phyloP scores from a whole-genome alignment of 2,113 vertebrate genomes.

The Trichomycterus rosablanca region DNA sequence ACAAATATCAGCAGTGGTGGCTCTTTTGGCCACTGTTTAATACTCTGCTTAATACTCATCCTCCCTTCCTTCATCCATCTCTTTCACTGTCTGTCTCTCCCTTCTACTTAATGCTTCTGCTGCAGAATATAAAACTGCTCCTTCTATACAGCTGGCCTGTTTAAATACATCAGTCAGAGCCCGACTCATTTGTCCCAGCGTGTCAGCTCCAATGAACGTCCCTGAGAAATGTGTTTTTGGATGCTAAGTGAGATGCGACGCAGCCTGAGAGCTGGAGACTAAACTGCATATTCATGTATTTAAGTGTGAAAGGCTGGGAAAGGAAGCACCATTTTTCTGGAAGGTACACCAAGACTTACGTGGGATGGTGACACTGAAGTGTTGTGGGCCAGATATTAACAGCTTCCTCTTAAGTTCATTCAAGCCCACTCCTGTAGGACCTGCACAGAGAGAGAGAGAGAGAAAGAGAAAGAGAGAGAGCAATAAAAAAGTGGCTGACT shows the following conservation, averaged over 20 bases:
- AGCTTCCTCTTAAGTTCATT: slow-evolving; percentile 92
- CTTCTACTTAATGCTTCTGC: slow-evolving; percentile 6
- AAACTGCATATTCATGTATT: too few species aligned
- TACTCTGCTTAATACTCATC: slow-evolving; percentile 6
- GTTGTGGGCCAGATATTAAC: slow-evolving; percentile 86
- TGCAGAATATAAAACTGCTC: slow-evolving; percentile 46
- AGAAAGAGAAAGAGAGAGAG: neutral
- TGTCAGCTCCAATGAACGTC: slow-evolving; percentile 43
- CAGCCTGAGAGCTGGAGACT: too few species aligned
- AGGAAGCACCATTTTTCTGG: too few species aligned
- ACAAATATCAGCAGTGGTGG: slow-evolving; percentile 52
- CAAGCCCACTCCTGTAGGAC: slow-evolving; percentile 86
- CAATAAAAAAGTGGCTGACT: neutral
- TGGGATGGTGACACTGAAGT: slow-evolving; percentile 91
- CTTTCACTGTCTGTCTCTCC: neutral
- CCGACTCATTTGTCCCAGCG: slow-evolving; percentile 55
- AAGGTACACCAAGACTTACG: too few species aligned
- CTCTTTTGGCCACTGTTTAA: slow-evolving; percentile 49
- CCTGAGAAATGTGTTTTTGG: slow-evolving; percentile 31
- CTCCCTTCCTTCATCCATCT: slow-evolving; percentile 9
- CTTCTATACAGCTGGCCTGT: slow-evolving; percentile 35
- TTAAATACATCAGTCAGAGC: slow-evolving; percentile 48
- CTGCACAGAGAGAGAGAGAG: too few species aligned
- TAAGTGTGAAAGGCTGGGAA: too few species aligned
- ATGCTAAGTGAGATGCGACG: slow-evolving; percentile 24